Evolutionary conservation across 2,888 invertebrate genomes (phyloP).

Genomic region (Flexamia atlantica): DNA sequence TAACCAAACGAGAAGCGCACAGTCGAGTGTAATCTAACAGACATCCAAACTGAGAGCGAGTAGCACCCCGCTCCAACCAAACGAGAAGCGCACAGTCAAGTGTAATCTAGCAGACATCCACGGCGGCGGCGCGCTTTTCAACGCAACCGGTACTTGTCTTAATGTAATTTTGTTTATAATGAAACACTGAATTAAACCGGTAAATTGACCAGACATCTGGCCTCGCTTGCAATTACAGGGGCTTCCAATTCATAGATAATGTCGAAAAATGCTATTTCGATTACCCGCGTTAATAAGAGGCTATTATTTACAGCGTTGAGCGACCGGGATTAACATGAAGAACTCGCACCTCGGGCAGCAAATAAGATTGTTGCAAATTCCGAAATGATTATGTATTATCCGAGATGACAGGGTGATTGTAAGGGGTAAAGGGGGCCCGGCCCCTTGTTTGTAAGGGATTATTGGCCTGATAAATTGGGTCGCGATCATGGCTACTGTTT

Average conservation of each 20-base stretch:
- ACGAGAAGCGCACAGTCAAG: not conserved
- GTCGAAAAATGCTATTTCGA: constrained; percentile 60
- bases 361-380: constrained; percentile 47
- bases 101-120: constrained; percentile 28
- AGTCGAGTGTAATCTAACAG: constrained; percentile 32
- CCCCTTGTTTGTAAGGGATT: constrained; percentile 25
- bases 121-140: constrained; percentile 42
- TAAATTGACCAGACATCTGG: constrained; percentile 63
- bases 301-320: constrained; percentile 54
- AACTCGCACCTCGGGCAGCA: constrained; percentile 21
- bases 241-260: constrained; percentile 59
- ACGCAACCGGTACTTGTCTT: constrained; percentile 61
- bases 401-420: constrained; percentile 40
- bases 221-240: constrained; percentile 58
- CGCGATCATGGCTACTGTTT: constrained; percentile 20
- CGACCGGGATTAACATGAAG: constrained; percentile 36
- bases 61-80: not conserved
- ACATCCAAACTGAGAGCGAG: no score
- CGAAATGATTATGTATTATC: constrained; percentile 39
- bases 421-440: constrained; percentile 7
- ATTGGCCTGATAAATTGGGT: constrained; percentile 20
- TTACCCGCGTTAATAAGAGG: constrained; percentile 62
- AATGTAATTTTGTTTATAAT: constrained; percentile 64
- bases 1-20: not conserved
- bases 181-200: constrained; percentile 63